Evolutionary conservation across 1,140 invertebrate genomes (phyloP), one percentile per base, ranked within the genome.

Genomic region (Conopomorpha cramerella): DNA sequence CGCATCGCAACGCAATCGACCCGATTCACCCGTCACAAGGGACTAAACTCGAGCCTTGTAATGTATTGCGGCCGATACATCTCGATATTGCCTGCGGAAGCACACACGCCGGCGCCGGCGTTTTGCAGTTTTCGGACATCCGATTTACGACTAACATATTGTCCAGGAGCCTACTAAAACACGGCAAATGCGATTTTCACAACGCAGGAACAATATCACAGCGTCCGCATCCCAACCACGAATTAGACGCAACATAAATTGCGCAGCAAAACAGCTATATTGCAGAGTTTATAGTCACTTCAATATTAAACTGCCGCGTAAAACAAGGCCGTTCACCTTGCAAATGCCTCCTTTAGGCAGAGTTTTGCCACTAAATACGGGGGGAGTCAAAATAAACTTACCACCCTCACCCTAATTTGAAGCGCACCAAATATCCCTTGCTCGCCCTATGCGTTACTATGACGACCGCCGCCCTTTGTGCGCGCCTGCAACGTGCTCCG

Each of bases 361-460:
- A 45, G 40, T 38, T 32, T n/a, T 16, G 30, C 12, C 12, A 39
- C 50, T 51, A 56, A 57, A 55, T 52, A 43, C 36, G 46, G 49
- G 49, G n/a, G 53, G 56, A 51, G 53, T 53, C 54, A 50, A 65
- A 74, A 71, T 66, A 67, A 62, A 66, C 62, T 38, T 49, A n/a
- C 61, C 65, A 62, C 65, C 66, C 64, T 67, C 64, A 57, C 64
- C 63, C 66, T 66, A 66, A 71, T 68, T 71, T 51, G 48, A 59
- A 48, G 41, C 34, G 34, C 42, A 48, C 44, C 43, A 39, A 49
- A 49, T 54, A 55, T 68, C 64, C 70, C 64, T 73, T 55, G 53
- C 54, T 45, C 50, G 48, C 60, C 62, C 64, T 46, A 51, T 38
- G 27, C 42, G 70, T 74, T 55, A 49, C 55, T 41, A 66, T 70